Evolutionary conservation across 2,888 invertebrate species (phyloP), one percentile per base, ranked within the genome.

Genomic region (Epinotia ramella): DNA sequence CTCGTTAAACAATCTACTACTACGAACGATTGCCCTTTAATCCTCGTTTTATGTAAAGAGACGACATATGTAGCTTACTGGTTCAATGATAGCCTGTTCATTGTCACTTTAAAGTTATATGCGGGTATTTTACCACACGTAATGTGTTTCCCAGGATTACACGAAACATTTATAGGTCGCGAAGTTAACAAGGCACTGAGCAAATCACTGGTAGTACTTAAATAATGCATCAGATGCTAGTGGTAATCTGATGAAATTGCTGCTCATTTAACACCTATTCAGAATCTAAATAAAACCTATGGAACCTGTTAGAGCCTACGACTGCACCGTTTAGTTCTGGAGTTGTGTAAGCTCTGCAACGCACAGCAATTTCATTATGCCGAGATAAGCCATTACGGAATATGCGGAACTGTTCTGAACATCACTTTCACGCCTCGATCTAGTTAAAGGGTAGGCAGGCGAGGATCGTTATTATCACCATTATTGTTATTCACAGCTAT

Each of bases 381-480:
- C 65, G 20, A 49, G 74, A 70, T 75, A 70, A 75, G 69, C 65
- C 74, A 75, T 75, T 75, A 65, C 74, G 64, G 13, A 70, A 75
- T 69, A 69, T 65, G 63, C 68, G 73, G 73, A 69, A 68, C 44
- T 33, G 49, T 53, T 69, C 18, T 40, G 73, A 63, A 46, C 73
- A 69, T 73, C 68, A 73, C 73, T 73, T 73, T 73, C 73, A 20
- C 68, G 33, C 63, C 67, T 49, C 18, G 73, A 73, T 73, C 73
- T 63, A 57, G 56, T 73, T 67, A 67, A 53, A 57, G 57, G 62
- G 33, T 62, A 62, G 69, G 68, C 59, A 68, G 44, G 28, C 9
- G 62, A 62, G 44, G 18, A 60, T 69, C 59, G 24, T n/a, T 44
- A 59, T 46, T 46, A 67, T 33, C 11, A 67, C 20, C 16, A 7